Conservation (phyloP, 2,888 invertebrate genomes). For the Nudaria mundana region DNA sequence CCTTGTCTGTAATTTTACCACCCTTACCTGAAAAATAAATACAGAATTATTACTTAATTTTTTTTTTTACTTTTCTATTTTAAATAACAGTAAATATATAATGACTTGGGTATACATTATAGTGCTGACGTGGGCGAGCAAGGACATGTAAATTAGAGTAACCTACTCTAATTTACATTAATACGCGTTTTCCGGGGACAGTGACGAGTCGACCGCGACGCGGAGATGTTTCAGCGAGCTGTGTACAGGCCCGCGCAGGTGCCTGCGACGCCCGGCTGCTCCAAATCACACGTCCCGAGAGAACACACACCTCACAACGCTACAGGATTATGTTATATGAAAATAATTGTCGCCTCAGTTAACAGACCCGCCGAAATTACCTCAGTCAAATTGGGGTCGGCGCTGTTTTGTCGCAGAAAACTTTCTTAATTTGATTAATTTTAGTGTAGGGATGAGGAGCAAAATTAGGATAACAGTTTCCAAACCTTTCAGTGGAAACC, state of each 20-base stretch:
- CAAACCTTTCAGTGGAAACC: conserved; percentile 22
- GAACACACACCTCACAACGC: conserved; percentile 59
- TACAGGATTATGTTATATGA: conserved; percentile 71
- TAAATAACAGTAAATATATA: conserved; percentile 23
- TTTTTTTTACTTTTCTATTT: too few relatives aligned
- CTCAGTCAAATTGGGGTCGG: conserved; percentile 58
- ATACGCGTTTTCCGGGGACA: conserved; percentile 55
- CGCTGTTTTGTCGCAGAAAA: conserved; percentile 55
- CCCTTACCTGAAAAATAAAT: conserved; percentile 35
- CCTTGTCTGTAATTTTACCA: conserved; percentile 3
- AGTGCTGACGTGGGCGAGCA: conserved; percentile 45
- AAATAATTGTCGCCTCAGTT: conserved; percentile 70
- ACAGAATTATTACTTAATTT: conserved; percentile 10
- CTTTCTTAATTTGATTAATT: conserved; percentile 67
- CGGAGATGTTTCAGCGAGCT: conserved; percentile 26
- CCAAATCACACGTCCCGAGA: conserved; percentile 63
- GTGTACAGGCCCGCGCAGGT: conserved; percentile 26
- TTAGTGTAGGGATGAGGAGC: conserved; percentile 41
- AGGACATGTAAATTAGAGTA: too few relatives aligned
- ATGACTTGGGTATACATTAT: conserved; percentile 19
- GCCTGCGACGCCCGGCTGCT: conserved; percentile 32
- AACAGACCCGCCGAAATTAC: conserved; percentile 57
- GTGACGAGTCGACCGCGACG: conserved; percentile 39
- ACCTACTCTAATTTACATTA: conserved; percentile 65
- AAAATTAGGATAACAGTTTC: conserved; percentile 37